Evolutionary conservation across 2,113 vertebrate species (phyloP), one percentile per base, ranked within the genome.

Genomic region (Mus spicilegus): DNA sequence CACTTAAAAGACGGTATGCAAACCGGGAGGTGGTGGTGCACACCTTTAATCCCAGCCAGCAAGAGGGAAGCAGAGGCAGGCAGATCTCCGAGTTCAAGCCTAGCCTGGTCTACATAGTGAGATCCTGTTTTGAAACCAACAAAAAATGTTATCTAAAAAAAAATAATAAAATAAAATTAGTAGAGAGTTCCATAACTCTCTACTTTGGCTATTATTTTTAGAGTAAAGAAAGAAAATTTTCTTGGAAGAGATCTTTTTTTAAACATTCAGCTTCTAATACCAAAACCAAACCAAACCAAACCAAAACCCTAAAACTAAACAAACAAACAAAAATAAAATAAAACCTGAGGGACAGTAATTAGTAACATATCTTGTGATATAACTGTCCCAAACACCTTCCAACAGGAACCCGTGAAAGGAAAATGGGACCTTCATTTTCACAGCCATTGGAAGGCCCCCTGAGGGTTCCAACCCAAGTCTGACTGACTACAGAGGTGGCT

Each of bases 241-340:
- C 46, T 92, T 72, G 91, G 70, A 46, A 58, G 72, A 63, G 51
- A 24, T 93, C 54, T 87, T 84, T 93, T 94, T 87, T 67, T 9
- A 77, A 91, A 90, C 73, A 39, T 26, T 90, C 91, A 96, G 1
- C 11, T 89, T 96, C 69, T 70, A 51, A 91, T 26, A 75, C 33
- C 1, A 30, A 24, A 3, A 10, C 42, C 42, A 85, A 94, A 88
- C 91, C 77, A 28, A 78, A 90, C 10, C 3, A 9, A 19, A 56
- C 65, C 2, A 3, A 33, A 80, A 10, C 24, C 2, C 10, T 26
- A 65, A 24, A 73, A 73, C n/a, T 36, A 75, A 69, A 69, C 67
- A 72, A 72, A 39, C 19, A 39, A 39, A 39, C 3, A 3, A 82
- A 13, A 58, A 7, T 12, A 81, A 9, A 10, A 17, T 26, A 28